These are phyloP conservation scores for Thoracochromis brauschi DNA, from an alignment of 2,113 vertebrate genomes.

Conservation along the genomic window DNA sequence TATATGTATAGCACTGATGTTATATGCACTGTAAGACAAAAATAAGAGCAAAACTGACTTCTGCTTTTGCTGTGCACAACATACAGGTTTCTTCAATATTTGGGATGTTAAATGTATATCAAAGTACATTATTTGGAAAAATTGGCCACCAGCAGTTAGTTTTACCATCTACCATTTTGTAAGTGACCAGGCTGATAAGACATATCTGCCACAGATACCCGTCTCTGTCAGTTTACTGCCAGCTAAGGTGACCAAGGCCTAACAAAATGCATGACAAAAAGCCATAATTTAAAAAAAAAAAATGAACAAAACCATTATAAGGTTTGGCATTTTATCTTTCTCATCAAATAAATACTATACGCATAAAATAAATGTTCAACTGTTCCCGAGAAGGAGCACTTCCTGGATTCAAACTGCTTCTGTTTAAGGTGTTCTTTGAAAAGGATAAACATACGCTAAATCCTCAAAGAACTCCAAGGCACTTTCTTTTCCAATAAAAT, in stretches of 20 bases:
- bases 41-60: background rate
- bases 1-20: background rate
- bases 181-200: background rate
- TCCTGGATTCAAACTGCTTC: background rate
- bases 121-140: background rate
- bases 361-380: background rate
- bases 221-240: background rate
- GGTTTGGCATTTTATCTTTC: background rate
- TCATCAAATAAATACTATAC: background rate
- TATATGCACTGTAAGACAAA: background rate
- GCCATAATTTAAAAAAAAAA: background rate
- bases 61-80: background rate
- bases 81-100: background rate
- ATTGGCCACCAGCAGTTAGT: background rate
- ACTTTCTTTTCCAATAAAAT: background rate
- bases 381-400: background rate
- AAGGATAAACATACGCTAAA: background rate
- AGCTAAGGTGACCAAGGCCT: background rate
- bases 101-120: background rate
- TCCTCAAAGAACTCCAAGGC: background rate
- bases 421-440: background rate
- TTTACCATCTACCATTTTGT: background rate
- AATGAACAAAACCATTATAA: background rate
- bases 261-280: background rate
- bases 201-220: background rate